Conservation (phyloP, 2,797 vertebrate genomes). For the Lacerta agilis region DNA sequence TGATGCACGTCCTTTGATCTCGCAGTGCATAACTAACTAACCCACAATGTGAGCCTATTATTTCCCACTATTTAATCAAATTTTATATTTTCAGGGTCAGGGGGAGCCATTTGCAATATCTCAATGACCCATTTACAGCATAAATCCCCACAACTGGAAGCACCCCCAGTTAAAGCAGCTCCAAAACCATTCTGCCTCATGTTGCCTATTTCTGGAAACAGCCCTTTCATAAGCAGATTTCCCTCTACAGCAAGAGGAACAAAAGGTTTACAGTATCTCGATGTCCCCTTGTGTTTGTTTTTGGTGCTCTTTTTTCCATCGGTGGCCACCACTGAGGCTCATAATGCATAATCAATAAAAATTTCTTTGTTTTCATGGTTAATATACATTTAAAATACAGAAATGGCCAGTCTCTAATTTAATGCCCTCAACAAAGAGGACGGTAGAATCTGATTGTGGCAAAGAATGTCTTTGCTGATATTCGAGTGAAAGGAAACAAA, state of each 20-base stretch:
- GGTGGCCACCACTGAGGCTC: neutral
- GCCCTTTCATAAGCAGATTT: neutral
- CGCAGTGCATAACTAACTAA: no score
- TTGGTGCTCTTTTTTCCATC: neutral
- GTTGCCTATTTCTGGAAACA: neutral
- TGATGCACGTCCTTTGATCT: no score
- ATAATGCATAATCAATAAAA: neutral
- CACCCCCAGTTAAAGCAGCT: neutral
- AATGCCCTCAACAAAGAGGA: constrained; percentile 54
- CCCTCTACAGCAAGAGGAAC: neutral
- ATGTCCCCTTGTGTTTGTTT: neutral
- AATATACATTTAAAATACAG: constrained; percentile 1
- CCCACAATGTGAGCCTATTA: no score
- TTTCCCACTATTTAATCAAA: no score
- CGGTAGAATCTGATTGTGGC: constrained; percentile 57
- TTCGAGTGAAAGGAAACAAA: constrained; percentile 66
- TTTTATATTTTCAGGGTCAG: no score
- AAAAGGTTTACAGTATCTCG: neutral
- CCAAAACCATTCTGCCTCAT: neutral
- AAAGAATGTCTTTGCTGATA: constrained; percentile 63
- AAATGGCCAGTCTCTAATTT: constrained; percentile 38
- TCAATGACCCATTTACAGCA: no score
- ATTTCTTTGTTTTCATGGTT: neutral
- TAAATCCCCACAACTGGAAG: no score
- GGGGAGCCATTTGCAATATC: no score